Evolutionary conservation across 2,113 vertebrate species (phyloP), one percentile per base, ranked within the genome.

Genomic region (Rhea pennata): DNA sequence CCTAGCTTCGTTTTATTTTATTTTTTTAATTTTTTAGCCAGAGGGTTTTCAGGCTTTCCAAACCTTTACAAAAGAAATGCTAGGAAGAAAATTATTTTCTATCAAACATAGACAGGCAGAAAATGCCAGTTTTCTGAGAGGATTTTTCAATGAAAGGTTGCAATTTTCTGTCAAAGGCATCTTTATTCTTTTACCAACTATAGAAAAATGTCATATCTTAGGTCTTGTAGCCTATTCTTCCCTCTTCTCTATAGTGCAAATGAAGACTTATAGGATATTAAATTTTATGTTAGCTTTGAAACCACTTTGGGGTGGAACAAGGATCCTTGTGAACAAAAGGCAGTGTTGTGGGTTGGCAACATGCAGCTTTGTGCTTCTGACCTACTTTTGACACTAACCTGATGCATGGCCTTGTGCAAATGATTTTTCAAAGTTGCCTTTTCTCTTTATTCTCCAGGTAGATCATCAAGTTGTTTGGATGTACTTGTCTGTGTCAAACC

Each of bases 91-190:
- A 77, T 48, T 72, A 87, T 82, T 87, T 96, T 83, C 64, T 85
- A n/a, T 73, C 58, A 84, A 92, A 93, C 3, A 24, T 59, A 96
- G 71, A 75, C 92, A 96, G 83, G 81, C 54, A 93, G 92, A 92
- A 94, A 95, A 75, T 3, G 4, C 20, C 86, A 87, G 58, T 84
- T 95, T 94, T 96, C 84, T 70, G 67, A 73, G 82, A 87, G 75
- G 71, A 73, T 80, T 96, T 96, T 93, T 95, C 84, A 74, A 54
- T 79, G 72, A 86, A 92, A 94, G 36, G 51, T 75, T 95, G 42
- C 84, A 94, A 81, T 95, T 96, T 96, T 84, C 91, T 86, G 31
- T 92, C 78, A 92, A 79, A 96, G 36, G 10, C 74, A 92, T 85
- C 77, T 92, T 93, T 80, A 92, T 82, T 92, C 72, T 92, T 89